phyloP scores from a whole-genome alignment of 2,888 invertebrate species.

The Cecidostiba fungosa region DNA sequence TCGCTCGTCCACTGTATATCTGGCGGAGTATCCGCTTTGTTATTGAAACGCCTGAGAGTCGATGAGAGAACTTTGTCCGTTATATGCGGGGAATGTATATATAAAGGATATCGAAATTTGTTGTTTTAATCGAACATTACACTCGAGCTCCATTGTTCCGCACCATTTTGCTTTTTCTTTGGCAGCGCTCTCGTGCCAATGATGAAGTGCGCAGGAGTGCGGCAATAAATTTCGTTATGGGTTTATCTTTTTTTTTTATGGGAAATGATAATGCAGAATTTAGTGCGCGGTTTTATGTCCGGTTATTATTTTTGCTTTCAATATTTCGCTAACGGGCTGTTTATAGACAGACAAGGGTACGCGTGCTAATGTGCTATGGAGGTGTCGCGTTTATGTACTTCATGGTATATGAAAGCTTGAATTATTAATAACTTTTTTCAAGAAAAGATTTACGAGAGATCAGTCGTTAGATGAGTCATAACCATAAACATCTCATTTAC shows the following conservation, averaged over 20 bases:
- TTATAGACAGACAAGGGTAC: background rate
- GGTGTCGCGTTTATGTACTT: no score
- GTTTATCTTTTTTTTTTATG: background rate
- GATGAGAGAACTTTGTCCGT: slow-evolving; percentile 19
- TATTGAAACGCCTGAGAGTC: slow-evolving; percentile 20
- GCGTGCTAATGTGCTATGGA: no score
- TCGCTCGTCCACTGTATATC: background rate
- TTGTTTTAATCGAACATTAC: slow-evolving; percentile 33
- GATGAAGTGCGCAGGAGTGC: background rate
- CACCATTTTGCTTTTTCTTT: background rate
- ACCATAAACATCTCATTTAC: no score
- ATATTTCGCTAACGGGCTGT: background rate
- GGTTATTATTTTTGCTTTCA: background rate
- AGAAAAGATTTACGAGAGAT: no score
- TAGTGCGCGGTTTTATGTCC: background rate
- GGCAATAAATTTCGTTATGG: background rate
- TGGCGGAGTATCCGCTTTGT: background rate
- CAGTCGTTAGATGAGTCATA: no score
- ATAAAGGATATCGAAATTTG: slow-evolving; percentile 31
- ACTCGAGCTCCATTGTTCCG: background rate
- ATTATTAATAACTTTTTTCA: no score
- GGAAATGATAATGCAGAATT: background rate
- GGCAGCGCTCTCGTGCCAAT: background rate
- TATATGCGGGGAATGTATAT: background rate
- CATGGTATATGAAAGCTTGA: no score